Conservation (phyloP, 2,113 vertebrate species). For the Nestor notabilis region DNA sequence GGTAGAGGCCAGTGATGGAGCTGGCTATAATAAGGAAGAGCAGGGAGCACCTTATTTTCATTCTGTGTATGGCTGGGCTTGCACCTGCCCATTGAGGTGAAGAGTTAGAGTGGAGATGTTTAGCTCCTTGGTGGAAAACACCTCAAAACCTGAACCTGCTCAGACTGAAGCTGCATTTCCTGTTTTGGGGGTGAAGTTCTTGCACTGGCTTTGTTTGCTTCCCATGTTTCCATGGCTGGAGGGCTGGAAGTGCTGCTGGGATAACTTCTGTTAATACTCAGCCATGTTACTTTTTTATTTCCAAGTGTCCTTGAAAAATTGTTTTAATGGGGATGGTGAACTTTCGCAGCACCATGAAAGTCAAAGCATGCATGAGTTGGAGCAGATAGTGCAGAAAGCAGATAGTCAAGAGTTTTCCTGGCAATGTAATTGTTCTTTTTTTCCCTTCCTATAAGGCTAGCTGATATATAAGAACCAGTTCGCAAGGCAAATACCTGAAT, state of each 20-base stretch:
- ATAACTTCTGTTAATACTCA: background rate
- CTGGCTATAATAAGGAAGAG: background rate
- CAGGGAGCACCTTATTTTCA: background rate
- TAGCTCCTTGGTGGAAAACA: background rate
- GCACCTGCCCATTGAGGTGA: rapidly evolving
- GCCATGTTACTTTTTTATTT: background rate
- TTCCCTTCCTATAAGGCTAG: background rate
- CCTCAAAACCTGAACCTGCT: background rate
- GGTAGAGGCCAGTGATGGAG: background rate
- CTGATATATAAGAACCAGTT: background rate
- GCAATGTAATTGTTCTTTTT: background rate
- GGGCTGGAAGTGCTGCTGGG: background rate
- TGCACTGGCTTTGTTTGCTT: background rate
- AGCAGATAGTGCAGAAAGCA: background rate
- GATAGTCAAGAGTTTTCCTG: background rate
- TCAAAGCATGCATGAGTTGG: background rate
- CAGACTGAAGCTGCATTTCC: background rate
- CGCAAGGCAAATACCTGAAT: background rate
- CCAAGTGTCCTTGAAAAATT: background rate
- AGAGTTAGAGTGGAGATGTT: background rate
- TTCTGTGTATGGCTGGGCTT: background rate
- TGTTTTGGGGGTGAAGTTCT: background rate
- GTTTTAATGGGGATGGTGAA: background rate
- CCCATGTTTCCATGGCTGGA: rapidly evolving
- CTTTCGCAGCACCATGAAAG: background rate